Percentiles rank a stretch among this genome's conserved stretches.
These are phyloP conservation scores for Parnassius mnemosyne DNA, from an alignment of 2,888 invertebrate genomes.

Conservation along the genomic window DNA sequence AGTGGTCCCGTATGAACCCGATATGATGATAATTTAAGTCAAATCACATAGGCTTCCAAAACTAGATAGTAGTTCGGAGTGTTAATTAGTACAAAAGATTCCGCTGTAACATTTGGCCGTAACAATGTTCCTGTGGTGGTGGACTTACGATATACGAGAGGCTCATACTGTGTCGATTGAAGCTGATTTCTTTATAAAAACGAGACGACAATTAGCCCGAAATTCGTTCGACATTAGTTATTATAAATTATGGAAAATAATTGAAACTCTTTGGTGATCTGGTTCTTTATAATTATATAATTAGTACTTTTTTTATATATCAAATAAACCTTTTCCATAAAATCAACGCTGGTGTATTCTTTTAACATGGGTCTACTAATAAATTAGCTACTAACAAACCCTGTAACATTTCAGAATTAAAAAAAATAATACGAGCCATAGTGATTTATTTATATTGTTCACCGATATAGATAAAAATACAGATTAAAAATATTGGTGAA, in stretches of 20 bases:
- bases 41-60: constrained; percentile 59
- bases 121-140: constrained; percentile 64
- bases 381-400: constrained; percentile 65
- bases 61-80: constrained; percentile 48
- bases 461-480: constrained; percentile 30
- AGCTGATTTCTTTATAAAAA: constrained; percentile 2
- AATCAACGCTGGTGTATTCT: constrained; percentile 78
- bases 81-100: constrained; percentile 52
- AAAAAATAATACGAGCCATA: constrained; percentile 42
- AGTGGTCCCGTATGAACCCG: no score
- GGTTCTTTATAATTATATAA: constrained; percentile 67
- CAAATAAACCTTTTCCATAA: constrained; percentile 78
- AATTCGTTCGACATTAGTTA: constrained; percentile 20
- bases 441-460: constrained; percentile 25
- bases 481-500: constrained; percentile 54
- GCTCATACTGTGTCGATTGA: constrained; percentile 29
- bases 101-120: constrained; percentile 62
- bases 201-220: constrained; percentile 8
- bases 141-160: constrained; percentile 46
- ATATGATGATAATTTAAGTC: no score
- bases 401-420: constrained; percentile 41
- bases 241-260: constrained; percentile 26
- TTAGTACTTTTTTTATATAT: constrained; percentile 68
- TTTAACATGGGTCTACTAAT: constrained; percentile 80
- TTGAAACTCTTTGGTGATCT: constrained; percentile 68